Evolutionary conservation across 2,888 invertebrate genomes (phyloP).

Genomic region (Agonopterix heracliana): DNA sequence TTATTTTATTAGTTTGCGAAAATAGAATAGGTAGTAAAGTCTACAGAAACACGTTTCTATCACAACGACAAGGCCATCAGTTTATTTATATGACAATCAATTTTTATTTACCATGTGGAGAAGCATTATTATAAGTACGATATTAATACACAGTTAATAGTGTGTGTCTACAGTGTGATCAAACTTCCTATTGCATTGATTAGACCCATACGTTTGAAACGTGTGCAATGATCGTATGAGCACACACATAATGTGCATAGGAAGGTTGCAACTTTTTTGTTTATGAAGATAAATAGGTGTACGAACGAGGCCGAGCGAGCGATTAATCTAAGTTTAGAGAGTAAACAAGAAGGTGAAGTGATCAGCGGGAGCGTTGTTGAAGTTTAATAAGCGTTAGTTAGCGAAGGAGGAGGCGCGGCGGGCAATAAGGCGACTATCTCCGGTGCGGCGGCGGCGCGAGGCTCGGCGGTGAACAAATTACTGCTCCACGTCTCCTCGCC

Average conservation of each 20-base stretch:
- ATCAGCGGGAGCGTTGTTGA: slow-evolving; percentile 70
- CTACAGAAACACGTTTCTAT: not conserved
- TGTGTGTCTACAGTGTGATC: too few species aligned
- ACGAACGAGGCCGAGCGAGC: slow-evolving; percentile 47
- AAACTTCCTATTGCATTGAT: too few species aligned
- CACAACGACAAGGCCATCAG: not conserved
- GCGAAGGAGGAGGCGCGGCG: slow-evolving; percentile 49
- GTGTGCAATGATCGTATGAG: too few species aligned
- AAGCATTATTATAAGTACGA: too few species aligned
- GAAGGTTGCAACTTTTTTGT: slow-evolving; percentile 24
- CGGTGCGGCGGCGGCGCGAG: slow-evolving; percentile 39
- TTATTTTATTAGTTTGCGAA: not conserved
- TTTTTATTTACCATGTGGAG: too few species aligned
- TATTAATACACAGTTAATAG: too few species aligned
- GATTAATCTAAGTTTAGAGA: slow-evolving; percentile 74
- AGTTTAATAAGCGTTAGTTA: slow-evolving; percentile 75
- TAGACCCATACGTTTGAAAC: too few species aligned
- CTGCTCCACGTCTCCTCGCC: slow-evolving; percentile 17
- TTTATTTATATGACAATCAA: too few species aligned
- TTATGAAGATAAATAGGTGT: slow-evolving; percentile 47
- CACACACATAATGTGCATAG: too few species aligned
- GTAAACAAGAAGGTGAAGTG: slow-evolving; percentile 74
- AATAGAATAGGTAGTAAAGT: not conserved
- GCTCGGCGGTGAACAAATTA: slow-evolving; percentile 42
- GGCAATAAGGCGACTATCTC: slow-evolving; percentile 69